Evolutionary conservation across 2,113 vertebrate species (phyloP), one percentile per base, ranked within the genome.

Genomic region (Larimichthys crocea): DNA sequence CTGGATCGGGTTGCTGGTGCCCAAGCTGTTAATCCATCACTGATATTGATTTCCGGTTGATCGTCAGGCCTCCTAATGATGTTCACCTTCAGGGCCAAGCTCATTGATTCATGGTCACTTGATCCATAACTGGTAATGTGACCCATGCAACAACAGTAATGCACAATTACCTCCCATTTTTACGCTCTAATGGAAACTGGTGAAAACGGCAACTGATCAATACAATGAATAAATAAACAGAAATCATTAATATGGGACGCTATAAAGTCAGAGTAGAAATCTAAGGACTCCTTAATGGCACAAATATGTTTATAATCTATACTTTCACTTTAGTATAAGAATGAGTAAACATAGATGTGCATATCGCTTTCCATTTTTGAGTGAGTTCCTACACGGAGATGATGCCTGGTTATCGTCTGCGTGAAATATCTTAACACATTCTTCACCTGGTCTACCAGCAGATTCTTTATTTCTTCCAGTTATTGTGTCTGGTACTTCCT

Each of bases 41-140:
- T 5, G 42, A 82, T 82, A 91, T 93, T 62, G 89, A 89, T 91
- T 89, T 85, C 80, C 74, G 62, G 29, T 88, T 86, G 87, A 92
- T 88, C 49, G 62, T 63, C 79, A 74, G 79, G 71, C 52, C 76
- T 62, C 59, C 83, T 91, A 89, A 94, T 89, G 84, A 86, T 67
- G 76, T 84, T 90, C 91, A 92, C 91, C 91, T 92, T 87, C 76
- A 79, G 91, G 93, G 88, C 85, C 76, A 77, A 44, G 65, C 67
- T 57, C 63, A 93, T 90, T 80, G 86, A 93, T 89, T 83, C 67
- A 70, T 9, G 48, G 67, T 76, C 46, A 53, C 66, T 76, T 80
- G 87, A 93, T 91, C 90, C 73, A 91, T 83, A 92, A 91, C 79
- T 63, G 20, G 91, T 90, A 92, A 92, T 81, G 83, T 42, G 86